Evolutionary conservation across 2,113 vertebrate genomes (phyloP), one percentile per base, ranked within the genome.

Genomic region (Morphnarchus princeps): DNA sequence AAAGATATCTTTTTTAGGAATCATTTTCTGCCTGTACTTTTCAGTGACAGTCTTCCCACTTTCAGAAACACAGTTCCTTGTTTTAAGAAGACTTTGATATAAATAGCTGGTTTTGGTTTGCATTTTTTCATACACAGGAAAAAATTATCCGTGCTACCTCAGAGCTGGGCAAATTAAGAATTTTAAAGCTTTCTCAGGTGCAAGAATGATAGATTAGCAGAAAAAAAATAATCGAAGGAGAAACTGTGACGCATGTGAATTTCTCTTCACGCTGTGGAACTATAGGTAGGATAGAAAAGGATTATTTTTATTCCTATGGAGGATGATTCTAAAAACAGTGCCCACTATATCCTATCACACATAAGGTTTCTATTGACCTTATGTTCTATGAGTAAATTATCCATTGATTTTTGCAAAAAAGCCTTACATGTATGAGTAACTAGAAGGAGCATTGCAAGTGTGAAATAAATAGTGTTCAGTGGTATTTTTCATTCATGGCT

Each of bases 381-480:
- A 40, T 70, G 61, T 76, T 80, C 70, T 54, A 34, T 71, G 59
- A 90, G 67, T 95, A 94, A 88, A 91, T 91, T 62, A 87, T 49
- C 83, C 45, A 77, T 8, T 94, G 70, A 73, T 71, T 92, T 95
- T 86, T 93, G 65, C 12, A 80, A 88, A 88, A 76, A 74, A 59
- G 26, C 18, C 45, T 91, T 95, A 86, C 14, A 25, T 83, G 29
- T 49, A 38, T 92, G 65, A 95, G 55, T 89, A 91, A 92, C 63
- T 87, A 40, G 71, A 92, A 78, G 88, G 84, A 95, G n/a, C 45
- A n/a, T n/a, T 94, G 82, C 42, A 87, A 94, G 61, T 93, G 83
- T 95, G 92, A 97, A 95, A 94, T 93, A 87, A 95, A 94, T 85
- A 90, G 50, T 34, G 25, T 86, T 97, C 77, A 50, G 77, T 92